Percentiles rank a stretch among this genome's conserved stretches.
Conservation (phyloP, 1,140 invertebrate species). For the Sinella curviseta region DNA sequence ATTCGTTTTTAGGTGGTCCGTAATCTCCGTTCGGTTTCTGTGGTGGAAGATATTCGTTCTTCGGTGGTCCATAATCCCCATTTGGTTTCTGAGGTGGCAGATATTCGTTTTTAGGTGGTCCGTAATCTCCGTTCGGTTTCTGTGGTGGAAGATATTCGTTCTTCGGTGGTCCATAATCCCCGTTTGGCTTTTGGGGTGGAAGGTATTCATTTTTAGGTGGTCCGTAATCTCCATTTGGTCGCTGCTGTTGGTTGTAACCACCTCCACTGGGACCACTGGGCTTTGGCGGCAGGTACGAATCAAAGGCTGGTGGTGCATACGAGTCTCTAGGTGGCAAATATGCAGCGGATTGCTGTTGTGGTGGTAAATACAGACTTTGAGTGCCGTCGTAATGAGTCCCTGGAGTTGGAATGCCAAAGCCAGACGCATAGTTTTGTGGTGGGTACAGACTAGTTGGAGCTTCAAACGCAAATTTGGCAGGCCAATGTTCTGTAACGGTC, state of each 20-base stretch:
- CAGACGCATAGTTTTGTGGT: neutral
- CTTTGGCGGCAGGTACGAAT: constrained; percentile 17
- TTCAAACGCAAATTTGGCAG: neutral
- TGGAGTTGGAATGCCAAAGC: neutral
- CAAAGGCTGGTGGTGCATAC: neutral
- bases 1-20: neutral
- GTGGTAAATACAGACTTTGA: neutral
- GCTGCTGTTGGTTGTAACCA: no score
- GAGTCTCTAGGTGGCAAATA: neutral
- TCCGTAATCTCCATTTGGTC: neutral
- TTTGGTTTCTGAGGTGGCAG: neutral
- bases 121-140: neutral
- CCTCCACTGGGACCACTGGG: no score
- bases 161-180: neutral
- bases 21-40: neutral
- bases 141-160: neutral
- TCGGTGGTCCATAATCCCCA: neutral
- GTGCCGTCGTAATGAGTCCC: neutral
- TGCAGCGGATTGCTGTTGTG: neutral
- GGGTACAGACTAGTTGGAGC: neutral
- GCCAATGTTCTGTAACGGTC: constrained; percentile 12
- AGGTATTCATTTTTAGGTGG: neutral
- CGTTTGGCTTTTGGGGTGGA: constrained; percentile 9
- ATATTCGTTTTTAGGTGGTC: neutral
- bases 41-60: neutral